Conservation (phyloP, 53 echinoderm and acorn worm genomes). For the Holothuria scabra region DNA sequence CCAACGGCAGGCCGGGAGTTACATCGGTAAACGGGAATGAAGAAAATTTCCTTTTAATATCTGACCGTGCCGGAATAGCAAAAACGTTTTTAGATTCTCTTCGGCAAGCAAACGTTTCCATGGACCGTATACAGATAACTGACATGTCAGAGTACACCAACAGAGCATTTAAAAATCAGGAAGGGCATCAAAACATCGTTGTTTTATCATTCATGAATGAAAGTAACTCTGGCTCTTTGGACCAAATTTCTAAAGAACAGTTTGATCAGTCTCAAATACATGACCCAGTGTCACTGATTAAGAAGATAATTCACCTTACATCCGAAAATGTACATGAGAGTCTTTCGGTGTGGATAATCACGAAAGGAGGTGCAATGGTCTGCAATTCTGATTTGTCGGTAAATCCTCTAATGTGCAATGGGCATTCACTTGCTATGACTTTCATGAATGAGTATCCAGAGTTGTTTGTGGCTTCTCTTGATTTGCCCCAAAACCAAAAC, state of each 20-base stretch:
- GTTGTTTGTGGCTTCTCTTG: slow-evolving; percentile 19
- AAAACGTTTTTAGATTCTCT: neutral
- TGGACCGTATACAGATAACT: neutral
- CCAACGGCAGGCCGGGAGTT: too few species aligned
- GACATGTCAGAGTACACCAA: neutral
- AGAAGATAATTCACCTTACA: neutral
- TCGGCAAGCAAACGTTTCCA: neutral
- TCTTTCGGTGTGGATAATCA: slow-evolving; percentile 22
- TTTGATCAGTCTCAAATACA: neutral
- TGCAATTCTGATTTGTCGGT: slow-evolving; percentile 17
- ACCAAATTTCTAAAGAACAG: neutral
- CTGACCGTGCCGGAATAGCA: neutral
- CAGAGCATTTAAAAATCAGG: too few species aligned
- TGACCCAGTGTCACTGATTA: neutral
- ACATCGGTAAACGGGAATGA: too few species aligned
- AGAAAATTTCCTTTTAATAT: too few species aligned
- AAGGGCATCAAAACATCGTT: neutral
- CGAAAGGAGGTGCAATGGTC: slow-evolving; percentile 36
- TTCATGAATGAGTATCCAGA: slow-evolving; percentile 63
- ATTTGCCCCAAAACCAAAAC: slow-evolving; percentile 35
- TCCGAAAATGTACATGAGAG: neutral
- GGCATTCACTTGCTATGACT: slow-evolving; percentile 21
- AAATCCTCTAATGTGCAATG: slow-evolving; percentile 52
- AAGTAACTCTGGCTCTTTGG: neutral
- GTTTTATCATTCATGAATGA: neutral